These are phyloP conservation scores for Diaphora mendica DNA, from an alignment of 2,888 invertebrate genomes.

Conservation along the genomic window DNA sequence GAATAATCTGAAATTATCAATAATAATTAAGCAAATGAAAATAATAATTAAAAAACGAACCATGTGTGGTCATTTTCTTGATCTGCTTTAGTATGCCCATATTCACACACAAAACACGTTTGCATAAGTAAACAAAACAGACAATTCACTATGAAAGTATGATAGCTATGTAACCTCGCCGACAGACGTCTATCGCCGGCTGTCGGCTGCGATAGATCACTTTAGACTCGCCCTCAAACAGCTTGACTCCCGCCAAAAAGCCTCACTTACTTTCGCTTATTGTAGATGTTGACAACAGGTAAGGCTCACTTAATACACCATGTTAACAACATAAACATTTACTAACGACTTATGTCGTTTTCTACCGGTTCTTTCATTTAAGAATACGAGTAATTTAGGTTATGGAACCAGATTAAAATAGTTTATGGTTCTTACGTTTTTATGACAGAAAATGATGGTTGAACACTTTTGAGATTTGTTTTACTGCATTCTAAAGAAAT, in stretches of 20 bases:
- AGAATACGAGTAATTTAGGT: slow-evolving; percentile 13
- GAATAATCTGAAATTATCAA: neutral
- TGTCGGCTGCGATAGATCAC: slow-evolving; percentile 65
- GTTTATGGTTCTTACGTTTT: neutral
- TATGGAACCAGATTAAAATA: neutral
- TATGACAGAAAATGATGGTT: neutral
- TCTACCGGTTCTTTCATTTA: slow-evolving; percentile 27
- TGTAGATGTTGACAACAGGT: slow-evolving; percentile 4
- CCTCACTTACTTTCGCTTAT: slow-evolving; percentile 49
- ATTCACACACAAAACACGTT: slow-evolving; percentile 31
- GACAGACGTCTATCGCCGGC: slow-evolving; percentile 66
- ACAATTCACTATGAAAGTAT: slow-evolving; percentile 32
- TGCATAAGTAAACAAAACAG: slow-evolving; percentile 28
- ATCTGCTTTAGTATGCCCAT: slow-evolving; percentile 84
- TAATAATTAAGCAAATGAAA: neutral
- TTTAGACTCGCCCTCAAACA: slow-evolving; percentile 55
- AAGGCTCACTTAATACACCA: slow-evolving; percentile 33
- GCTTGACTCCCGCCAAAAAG: slow-evolving; percentile 49
- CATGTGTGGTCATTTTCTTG: slow-evolving; percentile 76
- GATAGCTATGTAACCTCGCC: slow-evolving; percentile 46
- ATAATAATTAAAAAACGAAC: slow-evolving; percentile 58
- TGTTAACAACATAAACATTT: slow-evolving; percentile 66
- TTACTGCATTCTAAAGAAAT: neutral
- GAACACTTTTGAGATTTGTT: neutral
- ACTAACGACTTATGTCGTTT: slow-evolving; percentile 54